Conservation (phyloP, 1,140 invertebrate genomes). For the Harlomillsia oculata region DNA sequence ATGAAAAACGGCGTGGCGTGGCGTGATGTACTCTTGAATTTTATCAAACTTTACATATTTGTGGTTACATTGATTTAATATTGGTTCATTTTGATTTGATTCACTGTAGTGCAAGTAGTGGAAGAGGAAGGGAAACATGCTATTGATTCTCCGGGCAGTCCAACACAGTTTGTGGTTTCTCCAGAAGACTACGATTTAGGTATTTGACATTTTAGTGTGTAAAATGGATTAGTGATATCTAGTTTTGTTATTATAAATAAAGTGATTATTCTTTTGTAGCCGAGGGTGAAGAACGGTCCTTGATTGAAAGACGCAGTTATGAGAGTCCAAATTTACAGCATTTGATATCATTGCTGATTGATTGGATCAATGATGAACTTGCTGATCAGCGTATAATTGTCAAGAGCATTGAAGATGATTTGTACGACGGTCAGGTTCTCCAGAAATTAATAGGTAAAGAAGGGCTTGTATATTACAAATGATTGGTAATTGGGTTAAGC, state of each 20-base stretch:
- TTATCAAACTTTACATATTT: too few species aligned
- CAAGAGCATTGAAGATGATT: slow-evolving; percentile 90
- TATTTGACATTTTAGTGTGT: slow-evolving; percentile 43
- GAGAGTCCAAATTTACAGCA: slow-evolving; percentile 80
- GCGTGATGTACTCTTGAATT: too few species aligned
- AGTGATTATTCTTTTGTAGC: slow-evolving; percentile 46
- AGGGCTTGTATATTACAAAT: not conserved
- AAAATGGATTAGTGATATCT: not conserved
- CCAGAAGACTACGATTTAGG: slow-evolving; percentile 85
- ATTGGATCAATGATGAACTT: slow-evolving; percentile 98
- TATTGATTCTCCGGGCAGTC: slow-evolving; percentile 86
- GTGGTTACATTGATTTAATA: too few species aligned
- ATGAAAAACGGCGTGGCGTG: too few species aligned
- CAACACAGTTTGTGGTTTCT: slow-evolving; percentile 68
- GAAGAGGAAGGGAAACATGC: slow-evolving; percentile 93
- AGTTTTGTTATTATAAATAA: not conserved
- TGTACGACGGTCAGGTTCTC: slow-evolving; percentile 96
- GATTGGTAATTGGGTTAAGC: not conserved
- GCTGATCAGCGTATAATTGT: slow-evolving; percentile 94
- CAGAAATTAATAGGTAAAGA: slow-evolving; percentile 79
- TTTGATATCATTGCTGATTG: slow-evolving; percentile 77
- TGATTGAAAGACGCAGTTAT: slow-evolving; percentile 79
- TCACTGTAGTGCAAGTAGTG: slow-evolving; percentile 74
- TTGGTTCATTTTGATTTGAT: slow-evolving; percentile 11
- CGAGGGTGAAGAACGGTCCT: slow-evolving; percentile 92